Evolutionary conservation across 2,888 invertebrate genomes (phyloP), one percentile per base, ranked within the genome.

Genomic region (Agriopis leucophaearia): DNA sequence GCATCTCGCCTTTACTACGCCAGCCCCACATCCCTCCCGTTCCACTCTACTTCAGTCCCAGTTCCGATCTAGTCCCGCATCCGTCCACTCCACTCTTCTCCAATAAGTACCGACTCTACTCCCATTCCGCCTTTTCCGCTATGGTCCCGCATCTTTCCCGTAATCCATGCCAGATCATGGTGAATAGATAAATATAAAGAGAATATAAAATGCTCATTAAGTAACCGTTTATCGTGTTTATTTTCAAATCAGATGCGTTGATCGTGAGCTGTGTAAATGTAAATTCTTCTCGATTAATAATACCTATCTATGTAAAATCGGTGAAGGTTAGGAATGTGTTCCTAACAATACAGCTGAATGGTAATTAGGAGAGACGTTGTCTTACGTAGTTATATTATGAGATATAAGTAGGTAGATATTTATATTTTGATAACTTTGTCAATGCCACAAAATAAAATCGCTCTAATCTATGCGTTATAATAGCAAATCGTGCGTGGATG

Each of bases 251-350:
- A 68, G 55, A 68, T 64, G 68, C 63, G 45, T 64, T 47, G 50
- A 50, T 68, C 67, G 67, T 63, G 59, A 59, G 64, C 55, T 16
- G 18, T 64, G 40, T 68, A 44, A 54, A 68, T 68, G 63, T 54
- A 58, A 67, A 67, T 58, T 67, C 63, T 50, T 59, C 54, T 8
- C 27, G 63, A 63, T 63, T 67, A 44, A 61, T 66, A 67, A 63
- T 69, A 69, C 59, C 56, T 63, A 69, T 62, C 56, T 63, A 60
- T 59, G 67, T 64, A 66, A 74, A 76, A 73, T 81, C 77, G 78
- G 81, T 81, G 79, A 81, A 81, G 81, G 81, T 74, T 80, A 74
- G 66, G 76, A 75, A 78, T 66, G 76, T 77, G 74, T 56, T 27
- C 38, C 42, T 48, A 50, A 69, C 64, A 69, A 69, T 69, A 64